Percentiles rank a stretch among this genome's conserved stretches.
These are phyloP conservation scores for Drosophila elegans DNA, from an alignment of 1,140 invertebrate species.

Conservation along the genomic window DNA sequence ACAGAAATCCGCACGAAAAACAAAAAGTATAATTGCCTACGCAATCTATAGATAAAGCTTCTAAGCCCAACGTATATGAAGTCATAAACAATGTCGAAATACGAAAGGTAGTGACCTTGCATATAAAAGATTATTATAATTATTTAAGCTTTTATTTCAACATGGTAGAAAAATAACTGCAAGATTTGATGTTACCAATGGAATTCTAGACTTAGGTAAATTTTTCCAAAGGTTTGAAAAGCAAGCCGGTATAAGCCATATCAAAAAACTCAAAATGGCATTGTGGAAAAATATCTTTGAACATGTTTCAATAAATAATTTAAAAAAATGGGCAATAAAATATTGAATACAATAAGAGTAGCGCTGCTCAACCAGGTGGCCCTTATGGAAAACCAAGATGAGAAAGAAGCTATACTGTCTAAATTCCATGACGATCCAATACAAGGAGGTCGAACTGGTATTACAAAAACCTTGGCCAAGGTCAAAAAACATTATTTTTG, in stretches of 20 bases:
- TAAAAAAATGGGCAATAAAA: slow-evolving; percentile 27
- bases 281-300: slow-evolving; percentile 31
- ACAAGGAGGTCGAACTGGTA: slow-evolving; percentile 6
- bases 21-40: too few species aligned
- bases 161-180: slow-evolving; percentile 4
- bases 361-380: slow-evolving; percentile 33
- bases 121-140: too few species aligned
- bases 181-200: neutral
- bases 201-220: neutral
- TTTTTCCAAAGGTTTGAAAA: neutral
- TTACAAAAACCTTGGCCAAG: slow-evolving; percentile 29
- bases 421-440: slow-evolving; percentile 33
- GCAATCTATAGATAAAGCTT: too few species aligned
- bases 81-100: neutral
- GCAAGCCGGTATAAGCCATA: slow-evolving; percentile 1
- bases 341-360: slow-evolving; percentile 34
- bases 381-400: slow-evolving; percentile 11
- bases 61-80: too few species aligned
- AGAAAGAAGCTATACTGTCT: slow-evolving; percentile 38
- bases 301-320: slow-evolving; percentile 23
- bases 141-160: neutral
- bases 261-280: slow-evolving; percentile 31
- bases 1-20: too few species aligned
- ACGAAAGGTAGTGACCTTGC: too few species aligned
- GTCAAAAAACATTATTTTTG: slow-evolving; percentile 32